Evolutionary conservation across 2,113 vertebrate genomes (phyloP).

Genomic region (Saccopteryx bilineata): DNA sequence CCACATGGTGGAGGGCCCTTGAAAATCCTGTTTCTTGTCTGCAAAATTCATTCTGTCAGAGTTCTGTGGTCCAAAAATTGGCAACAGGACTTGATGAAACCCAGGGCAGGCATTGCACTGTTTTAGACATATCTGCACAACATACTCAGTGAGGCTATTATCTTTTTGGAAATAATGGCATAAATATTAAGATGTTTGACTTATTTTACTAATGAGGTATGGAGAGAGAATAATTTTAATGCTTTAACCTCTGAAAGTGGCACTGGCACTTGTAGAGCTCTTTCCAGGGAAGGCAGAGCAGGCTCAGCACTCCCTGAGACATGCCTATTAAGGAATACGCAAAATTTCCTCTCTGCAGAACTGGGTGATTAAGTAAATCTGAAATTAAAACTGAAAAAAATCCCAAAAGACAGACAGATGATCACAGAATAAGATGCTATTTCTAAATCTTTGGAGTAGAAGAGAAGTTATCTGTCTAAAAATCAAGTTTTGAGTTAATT

Average conservation of each 20-base stretch:
- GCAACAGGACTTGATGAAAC: not conserved
- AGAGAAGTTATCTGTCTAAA: not conserved
- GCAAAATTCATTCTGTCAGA: not conserved
- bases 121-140: not conserved
- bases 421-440: not conserved
- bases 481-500: not conserved
- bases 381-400: not conserved
- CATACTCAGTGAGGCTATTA: not conserved
- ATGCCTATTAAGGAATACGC: no score
- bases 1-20: not conserved
- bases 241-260: not conserved
- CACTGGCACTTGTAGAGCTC: not conserved
- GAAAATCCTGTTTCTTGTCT: not conserved
- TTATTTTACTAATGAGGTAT: not conserved
- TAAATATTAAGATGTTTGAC: not conserved
- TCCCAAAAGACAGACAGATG: not conserved
- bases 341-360: not conserved
- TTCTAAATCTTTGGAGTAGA: not conserved
- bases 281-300: not conserved
- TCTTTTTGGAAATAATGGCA: not conserved
- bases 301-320: not conserved
- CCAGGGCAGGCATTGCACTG: not conserved
- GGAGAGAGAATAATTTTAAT: not conserved
- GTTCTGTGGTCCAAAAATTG: not conserved
- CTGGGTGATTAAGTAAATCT: not conserved